Conservation (phyloP, 1,140 invertebrate species). For the Hesperophylax magnus region DNA sequence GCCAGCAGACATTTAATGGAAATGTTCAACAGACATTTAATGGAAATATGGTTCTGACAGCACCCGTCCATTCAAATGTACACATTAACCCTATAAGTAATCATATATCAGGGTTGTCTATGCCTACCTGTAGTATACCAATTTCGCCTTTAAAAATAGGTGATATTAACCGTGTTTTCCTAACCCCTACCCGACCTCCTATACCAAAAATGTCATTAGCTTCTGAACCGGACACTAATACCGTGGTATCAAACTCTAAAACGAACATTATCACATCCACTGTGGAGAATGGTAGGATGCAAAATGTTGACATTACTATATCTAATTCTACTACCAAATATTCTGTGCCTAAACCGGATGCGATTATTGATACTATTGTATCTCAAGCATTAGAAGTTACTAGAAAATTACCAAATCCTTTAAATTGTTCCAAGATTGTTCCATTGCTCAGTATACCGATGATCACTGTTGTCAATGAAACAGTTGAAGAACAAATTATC, state of each 20-base stretch:
- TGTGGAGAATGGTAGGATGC: not conserved
- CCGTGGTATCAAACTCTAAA: conserved; percentile 20
- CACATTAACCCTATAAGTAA: conserved; percentile 48
- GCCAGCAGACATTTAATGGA: too few relatives aligned
- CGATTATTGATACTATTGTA: conserved; percentile 29
- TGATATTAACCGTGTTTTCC: conserved; percentile 45
- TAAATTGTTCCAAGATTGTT: not conserved
- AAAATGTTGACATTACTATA: conserved; percentile 29
- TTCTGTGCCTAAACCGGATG: conserved; percentile 36
- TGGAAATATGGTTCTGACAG: conserved; percentile 50
- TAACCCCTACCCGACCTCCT: conserved; percentile 42
- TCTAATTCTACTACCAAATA: conserved; percentile 36
- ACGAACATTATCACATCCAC: conserved; percentile 23
- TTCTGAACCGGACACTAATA: conserved; percentile 6
- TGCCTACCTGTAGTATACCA: conserved; percentile 45
- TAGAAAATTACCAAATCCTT: not conserved
- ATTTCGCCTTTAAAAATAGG: conserved; percentile 50
- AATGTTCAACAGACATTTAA: conserved; percentile 43
- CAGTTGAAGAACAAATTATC: not conserved
- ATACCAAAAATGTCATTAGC: conserved; percentile 37
- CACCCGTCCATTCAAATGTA: conserved; percentile 47
- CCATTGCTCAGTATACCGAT: not conserved
- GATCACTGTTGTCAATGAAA: not conserved
- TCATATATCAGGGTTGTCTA: conserved; percentile 43
- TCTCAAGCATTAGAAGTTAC: conserved; percentile 18